A percentile compares a stretch with the other conserved stretches of the same genome.
Evolutionary conservation across 2,797 vertebrate genomes (phyloP).

Genomic region (Epinephelus coioides): DNA sequence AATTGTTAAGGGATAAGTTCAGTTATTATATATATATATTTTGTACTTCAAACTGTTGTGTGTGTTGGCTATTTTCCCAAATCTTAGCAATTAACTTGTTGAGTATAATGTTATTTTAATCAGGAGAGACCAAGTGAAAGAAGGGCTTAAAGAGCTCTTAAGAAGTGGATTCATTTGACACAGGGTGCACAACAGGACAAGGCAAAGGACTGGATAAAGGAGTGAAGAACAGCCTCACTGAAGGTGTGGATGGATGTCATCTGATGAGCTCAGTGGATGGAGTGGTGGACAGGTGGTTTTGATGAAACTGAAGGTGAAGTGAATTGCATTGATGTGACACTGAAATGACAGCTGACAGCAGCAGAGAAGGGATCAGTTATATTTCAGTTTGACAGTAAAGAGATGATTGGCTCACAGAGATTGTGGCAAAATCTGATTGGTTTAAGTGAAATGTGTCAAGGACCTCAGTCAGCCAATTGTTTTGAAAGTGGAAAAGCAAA

Average conservation of each 20-base stretch:
- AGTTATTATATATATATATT: background rate
- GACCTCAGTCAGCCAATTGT: background rate
- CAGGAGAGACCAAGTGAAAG: fast-evolving
- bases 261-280: no score
- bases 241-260: background rate
- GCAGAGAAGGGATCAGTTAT: slow-evolving; percentile 4
- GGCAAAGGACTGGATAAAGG: background rate
- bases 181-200: background rate
- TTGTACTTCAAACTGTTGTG: background rate
- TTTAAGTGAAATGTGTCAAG: background rate
- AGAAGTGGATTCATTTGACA: background rate
- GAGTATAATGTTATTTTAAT: background rate
- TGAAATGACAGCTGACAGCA: slow-evolving; percentile 12
- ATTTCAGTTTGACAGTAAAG: background rate
- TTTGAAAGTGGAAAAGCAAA: background rate
- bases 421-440: background rate
- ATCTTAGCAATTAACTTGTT: background rate
- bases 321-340: background rate
- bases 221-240: background rate
- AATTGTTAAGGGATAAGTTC: background rate
- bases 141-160: background rate
- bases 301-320: background rate
- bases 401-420: slow-evolving; percentile 10
- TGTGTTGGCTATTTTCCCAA: background rate
- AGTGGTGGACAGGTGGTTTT: slow-evolving; percentile 8